These are phyloP conservation scores for Sibirionetta formosa DNA, from an alignment of 2,797 vertebrate genomes.

Conservation along the genomic window DNA sequence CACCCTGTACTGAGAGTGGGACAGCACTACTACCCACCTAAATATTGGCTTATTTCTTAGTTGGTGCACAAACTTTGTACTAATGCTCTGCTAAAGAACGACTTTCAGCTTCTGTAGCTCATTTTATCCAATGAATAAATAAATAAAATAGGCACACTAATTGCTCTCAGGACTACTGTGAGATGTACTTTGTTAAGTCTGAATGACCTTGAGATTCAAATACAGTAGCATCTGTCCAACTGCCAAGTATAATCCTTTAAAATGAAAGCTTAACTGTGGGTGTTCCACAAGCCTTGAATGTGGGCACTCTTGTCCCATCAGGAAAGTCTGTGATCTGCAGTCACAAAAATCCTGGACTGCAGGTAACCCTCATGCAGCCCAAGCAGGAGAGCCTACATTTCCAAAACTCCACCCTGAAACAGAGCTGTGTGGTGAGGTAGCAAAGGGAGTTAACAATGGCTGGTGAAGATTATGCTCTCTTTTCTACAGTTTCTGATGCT, in stretches of 20 bases:
- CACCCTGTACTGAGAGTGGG: neutral
- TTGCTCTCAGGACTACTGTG: neutral
- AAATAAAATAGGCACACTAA: neutral
- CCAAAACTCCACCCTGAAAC: neutral
- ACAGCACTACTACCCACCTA: neutral
- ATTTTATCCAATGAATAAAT: neutral
- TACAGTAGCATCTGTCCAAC: neutral
- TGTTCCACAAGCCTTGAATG: neutral
- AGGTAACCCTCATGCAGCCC: neutral
- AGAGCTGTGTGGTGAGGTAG: neutral
- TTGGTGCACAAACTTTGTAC: neutral
- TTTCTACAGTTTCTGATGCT: neutral
- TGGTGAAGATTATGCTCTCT: neutral
- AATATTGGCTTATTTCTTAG: neutral
- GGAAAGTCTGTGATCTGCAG: neutral
- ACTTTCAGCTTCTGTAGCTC: neutral
- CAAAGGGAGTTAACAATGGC: accelerated
- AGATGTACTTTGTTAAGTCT: neutral
- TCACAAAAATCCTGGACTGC: neutral
- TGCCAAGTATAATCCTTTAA: neutral
- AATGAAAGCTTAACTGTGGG: neutral
- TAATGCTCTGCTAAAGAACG: neutral
- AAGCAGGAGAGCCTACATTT: neutral
- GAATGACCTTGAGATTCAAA: neutral
- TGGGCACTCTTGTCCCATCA: neutral